These are phyloP conservation scores for Sphenodon punctatus DNA, from an alignment of 2,797 vertebrate genomes.

Conservation along the genomic window DNA sequence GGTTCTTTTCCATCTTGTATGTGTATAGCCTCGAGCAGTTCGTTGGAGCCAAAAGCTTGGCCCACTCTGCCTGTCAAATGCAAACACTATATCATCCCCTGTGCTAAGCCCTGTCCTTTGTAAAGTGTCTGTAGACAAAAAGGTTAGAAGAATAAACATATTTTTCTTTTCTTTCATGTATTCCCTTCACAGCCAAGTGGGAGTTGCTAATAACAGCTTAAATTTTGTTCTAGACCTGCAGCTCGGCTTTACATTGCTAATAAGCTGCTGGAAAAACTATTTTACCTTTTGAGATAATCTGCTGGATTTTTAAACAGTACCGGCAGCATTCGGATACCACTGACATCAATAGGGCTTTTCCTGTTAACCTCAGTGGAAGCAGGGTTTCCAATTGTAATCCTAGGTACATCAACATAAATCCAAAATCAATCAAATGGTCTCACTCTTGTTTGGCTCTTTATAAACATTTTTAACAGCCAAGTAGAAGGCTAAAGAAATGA, in stretches of 20 bases:
- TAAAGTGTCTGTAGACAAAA: conserved; percentile 3
- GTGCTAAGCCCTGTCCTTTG: neutral
- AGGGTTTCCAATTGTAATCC: neutral
- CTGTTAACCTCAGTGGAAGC: too few species aligned
- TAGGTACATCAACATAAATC: neutral
- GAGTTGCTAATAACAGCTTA: conserved; percentile 1
- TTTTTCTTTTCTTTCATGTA: neutral
- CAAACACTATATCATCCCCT: conserved; percentile 8
- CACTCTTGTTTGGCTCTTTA: neutral
- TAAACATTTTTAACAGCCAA: neutral
- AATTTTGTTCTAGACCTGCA: neutral
- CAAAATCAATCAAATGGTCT: fast-evolving
- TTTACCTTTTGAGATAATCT: neutral
- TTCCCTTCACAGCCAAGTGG: neutral
- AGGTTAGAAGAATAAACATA: neutral
- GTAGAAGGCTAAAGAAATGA: neutral
- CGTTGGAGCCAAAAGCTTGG: conserved; percentile 54
- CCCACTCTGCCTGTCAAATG: conserved; percentile 33
- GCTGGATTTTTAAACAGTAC: neutral
- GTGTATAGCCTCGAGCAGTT: conserved; percentile 35
- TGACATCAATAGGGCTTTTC: neutral
- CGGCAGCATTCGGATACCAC: neutral
- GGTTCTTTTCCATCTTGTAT: conserved; percentile 26
- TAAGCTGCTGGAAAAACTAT: neutral
- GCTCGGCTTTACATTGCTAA: neutral